A percentile compares a stretch with the other conserved stretches of the same genome.
Conservation (phyloP, 2,797 vertebrate genomes). For the Otolemur crassicaudatus region DNA sequence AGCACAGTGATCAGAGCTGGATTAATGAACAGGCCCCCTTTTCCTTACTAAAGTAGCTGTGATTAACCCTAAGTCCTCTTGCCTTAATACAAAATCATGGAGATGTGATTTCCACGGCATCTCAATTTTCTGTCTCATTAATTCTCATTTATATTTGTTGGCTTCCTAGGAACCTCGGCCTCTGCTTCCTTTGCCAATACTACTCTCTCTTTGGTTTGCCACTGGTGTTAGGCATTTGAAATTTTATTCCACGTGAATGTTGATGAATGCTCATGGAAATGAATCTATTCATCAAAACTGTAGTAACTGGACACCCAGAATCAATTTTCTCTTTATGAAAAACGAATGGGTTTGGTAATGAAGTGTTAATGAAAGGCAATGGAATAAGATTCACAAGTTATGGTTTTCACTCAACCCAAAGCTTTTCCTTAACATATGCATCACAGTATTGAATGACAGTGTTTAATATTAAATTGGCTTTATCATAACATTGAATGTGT, state of each 20-base stretch:
- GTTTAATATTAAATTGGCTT: constrained; percentile 41
- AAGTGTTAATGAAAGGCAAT: not conserved
- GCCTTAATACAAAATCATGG: constrained; percentile 29
- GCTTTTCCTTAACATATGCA: not conserved
- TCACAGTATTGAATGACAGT: not conserved
- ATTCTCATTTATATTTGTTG: constrained; percentile 22
- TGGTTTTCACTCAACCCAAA: constrained; percentile 3
- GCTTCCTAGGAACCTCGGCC: not conserved
- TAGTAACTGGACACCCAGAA: not conserved
- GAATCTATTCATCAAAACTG: constrained; percentile 8
- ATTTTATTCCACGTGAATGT: not conserved
- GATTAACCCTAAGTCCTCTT: not conserved
- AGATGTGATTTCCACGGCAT: constrained; percentile 22
- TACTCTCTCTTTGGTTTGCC: not conserved
- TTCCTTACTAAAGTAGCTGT: not conserved
- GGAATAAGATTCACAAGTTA: not conserved
- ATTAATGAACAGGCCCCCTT: not conserved
- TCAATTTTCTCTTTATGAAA: constrained; percentile 44
- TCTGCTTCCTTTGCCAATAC: not conserved
- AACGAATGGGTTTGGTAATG: not conserved
- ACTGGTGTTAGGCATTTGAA: not conserved
- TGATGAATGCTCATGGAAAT: constrained; percentile 26
- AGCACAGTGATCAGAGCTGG: not conserved
- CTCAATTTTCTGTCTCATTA: constrained; percentile 49
- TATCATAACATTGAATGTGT: not conserved